Evolutionary conservation across 2,113 vertebrate genomes (phyloP).

Genomic region (Pangasianodon gigas): DNA sequence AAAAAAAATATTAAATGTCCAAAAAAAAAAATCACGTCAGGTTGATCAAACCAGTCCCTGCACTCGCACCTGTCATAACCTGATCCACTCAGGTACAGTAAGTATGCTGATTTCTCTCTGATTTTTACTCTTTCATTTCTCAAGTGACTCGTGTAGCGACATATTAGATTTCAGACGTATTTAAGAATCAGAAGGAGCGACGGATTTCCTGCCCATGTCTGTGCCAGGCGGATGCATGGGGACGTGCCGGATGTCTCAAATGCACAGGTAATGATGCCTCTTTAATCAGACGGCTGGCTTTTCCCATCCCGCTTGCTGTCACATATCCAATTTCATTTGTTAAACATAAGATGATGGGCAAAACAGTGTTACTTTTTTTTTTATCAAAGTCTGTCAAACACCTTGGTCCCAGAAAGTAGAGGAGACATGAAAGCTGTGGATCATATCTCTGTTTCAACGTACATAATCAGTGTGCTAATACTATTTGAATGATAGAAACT

Average conservation of each 20-base stretch:
- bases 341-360: conserved; percentile 69
- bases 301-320: conserved; percentile 75
- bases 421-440: conserved; percentile 73
- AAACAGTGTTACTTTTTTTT: conserved; percentile 70
- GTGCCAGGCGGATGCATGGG: conserved; percentile 51
- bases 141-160: conserved; percentile 53
- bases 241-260: conserved; percentile 70
- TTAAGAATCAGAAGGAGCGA: conserved; percentile 65
- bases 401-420: conserved; percentile 67
- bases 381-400: conserved; percentile 73
- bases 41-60: conserved; percentile 26
- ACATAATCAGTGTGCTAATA: conserved; percentile 73
- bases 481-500: conserved; percentile 72
- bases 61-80: conserved; percentile 15
- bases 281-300: conserved; percentile 73
- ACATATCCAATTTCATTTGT: conserved; percentile 72
- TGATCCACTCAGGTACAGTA: conserved; percentile 65
- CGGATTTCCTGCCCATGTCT: conserved; percentile 72
- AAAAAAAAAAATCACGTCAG: background rate
- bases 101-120: conserved; percentile 44
- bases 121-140: conserved; percentile 58
- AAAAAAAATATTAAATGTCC: conserved; percentile 22
- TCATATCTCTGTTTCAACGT: conserved; percentile 59
- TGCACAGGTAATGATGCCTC: conserved; percentile 73
- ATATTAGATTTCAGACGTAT: conserved; percentile 71